Evolutionary conservation across 2,888 invertebrate genomes (phyloP).

Genomic region (Harpalus rubripes): DNA sequence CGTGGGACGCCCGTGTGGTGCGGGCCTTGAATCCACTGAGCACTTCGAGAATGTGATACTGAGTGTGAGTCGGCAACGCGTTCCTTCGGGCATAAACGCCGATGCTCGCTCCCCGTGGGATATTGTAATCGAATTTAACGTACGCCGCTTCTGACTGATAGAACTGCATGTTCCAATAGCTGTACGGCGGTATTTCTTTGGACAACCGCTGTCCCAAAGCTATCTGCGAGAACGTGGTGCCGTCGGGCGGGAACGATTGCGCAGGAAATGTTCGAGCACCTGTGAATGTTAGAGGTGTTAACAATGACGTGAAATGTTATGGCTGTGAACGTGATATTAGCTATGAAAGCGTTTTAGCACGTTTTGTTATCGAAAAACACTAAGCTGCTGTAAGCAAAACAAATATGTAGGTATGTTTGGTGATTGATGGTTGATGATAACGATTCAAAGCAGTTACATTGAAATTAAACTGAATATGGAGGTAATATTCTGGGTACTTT

Average conservation of each 20-base stretch:
- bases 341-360: slow-evolving; percentile 56
- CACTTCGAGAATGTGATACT: slow-evolving; percentile 97
- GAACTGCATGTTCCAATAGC: slow-evolving; percentile 99
- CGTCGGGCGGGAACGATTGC: slow-evolving; percentile 94
- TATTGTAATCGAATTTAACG: slow-evolving; percentile 96
- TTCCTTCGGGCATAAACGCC: slow-evolving; percentile 97
- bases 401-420: slow-evolving; percentile 26
- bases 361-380: slow-evolving; percentile 62
- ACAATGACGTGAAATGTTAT: slow-evolving; percentile 60
- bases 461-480: too few relatives aligned
- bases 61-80: slow-evolving; percentile 96
- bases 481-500: too few relatives aligned
- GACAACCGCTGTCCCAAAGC: slow-evolving; percentile 91
- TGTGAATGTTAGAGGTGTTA: slow-evolving; percentile 73
- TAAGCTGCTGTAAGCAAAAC: slow-evolving; percentile 65
- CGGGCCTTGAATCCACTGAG: slow-evolving; percentile 93
- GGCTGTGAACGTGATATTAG: slow-evolving; percentile 54
- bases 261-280: slow-evolving; percentile 94
- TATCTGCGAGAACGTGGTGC: slow-evolving; percentile 94
- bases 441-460: too few relatives aligned
- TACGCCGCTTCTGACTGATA: slow-evolving; percentile 96
- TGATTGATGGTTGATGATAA: neutral
- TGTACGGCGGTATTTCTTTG: slow-evolving; percentile 94
- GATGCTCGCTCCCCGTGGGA: slow-evolving; percentile 94
- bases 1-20: slow-evolving; percentile 90